These are phyloP conservation scores for Meiosimyza decipiens DNA, from an alignment of 2,888 invertebrate species.

Conservation along the genomic window DNA sequence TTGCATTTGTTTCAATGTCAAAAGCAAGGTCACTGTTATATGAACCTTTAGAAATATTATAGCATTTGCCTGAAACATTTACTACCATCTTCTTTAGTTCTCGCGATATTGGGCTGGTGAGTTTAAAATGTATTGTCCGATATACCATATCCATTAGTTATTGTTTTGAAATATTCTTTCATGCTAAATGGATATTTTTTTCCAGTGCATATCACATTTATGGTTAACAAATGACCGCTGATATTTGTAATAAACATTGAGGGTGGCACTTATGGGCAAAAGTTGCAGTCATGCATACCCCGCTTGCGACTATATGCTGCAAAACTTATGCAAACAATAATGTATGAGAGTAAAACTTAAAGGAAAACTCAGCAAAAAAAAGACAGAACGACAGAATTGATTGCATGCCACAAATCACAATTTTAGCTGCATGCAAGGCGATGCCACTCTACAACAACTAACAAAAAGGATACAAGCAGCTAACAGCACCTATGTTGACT, in stretches of 20 bases:
- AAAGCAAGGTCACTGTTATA: too few relatives aligned
- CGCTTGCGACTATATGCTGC: slow-evolving; percentile 22
- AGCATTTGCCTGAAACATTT: too few relatives aligned
- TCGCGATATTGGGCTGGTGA: too few relatives aligned
- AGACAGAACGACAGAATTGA: slow-evolving; percentile 27
- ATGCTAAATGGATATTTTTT: not conserved
- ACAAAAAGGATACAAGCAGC: slow-evolving; percentile 5
- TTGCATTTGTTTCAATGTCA: too few relatives aligned
- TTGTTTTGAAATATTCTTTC: too few relatives aligned
- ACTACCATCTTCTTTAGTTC: too few relatives aligned
- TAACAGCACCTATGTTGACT: slow-evolving; percentile 8
- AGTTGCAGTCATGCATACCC: slow-evolving; percentile 15
- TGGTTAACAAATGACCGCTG: slow-evolving; percentile 16
- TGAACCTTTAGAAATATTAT: too few relatives aligned
- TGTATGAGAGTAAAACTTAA: not conserved
- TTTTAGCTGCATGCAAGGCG: slow-evolving; percentile 21
- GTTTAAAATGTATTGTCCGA: too few relatives aligned
- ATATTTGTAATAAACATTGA: slow-evolving; percentile 35
- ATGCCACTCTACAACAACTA: not conserved
- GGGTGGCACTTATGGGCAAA: slow-evolving; percentile 37
- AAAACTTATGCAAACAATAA: slow-evolving; percentile 15
- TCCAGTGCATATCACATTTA: not conserved
- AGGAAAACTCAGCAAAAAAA: slow-evolving; percentile 6
- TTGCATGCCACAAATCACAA: slow-evolving; percentile 40
- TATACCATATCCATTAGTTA: too few relatives aligned